Evolutionary conservation across 2,888 invertebrate genomes (phyloP), one percentile per base, ranked within the genome.

Genomic region (Mythimna pallens): DNA sequence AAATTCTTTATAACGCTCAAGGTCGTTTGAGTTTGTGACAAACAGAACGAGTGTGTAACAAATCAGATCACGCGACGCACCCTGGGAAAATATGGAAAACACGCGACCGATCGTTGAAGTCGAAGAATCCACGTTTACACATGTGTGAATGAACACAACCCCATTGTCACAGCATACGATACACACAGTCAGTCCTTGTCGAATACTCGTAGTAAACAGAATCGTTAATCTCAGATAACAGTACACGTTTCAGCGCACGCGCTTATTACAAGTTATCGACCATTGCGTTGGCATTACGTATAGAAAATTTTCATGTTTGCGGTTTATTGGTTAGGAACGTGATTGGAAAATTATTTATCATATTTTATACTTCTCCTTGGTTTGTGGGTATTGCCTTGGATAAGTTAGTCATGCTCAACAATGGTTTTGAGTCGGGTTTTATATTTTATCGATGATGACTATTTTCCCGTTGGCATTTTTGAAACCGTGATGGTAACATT

Each of bases 141-240:
- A 78, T 73, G 76, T 83, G 76, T 58, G 71, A 73, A 75, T 64
- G 61, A 69, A 82, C 78, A 85, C 50, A 66, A 50, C 17, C 36
- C 55, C 72, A 81, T 79, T 82, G 82, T 82, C 71, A 70, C 54
- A 69, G 54, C 70, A 73, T 36, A 12, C 25, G 71, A 67, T 25
- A 76, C 71, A 40, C 66, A 68, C 59, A 75, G 55, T 76, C 30
- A 40, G 52, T 66, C 81, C 72, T 85, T 82, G 78, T 83, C 54
- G 36, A 68, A 66, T 68, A 70, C 72, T 69, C 67, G 57, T 80
- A 81, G 82, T 86, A 87, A 87, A 87, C 86, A 86, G 52, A 58
- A 75, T 80, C 82, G 78, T 86, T 84, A 86, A 84, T 83, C 76
- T 72, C 55, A 77, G 73, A 80, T 75, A 84, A 50, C 61, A 34